Base-by-base conservation (phyloP, 2,113 vertebrate species). In the Sinocyclocheilus grahami region DNA sequence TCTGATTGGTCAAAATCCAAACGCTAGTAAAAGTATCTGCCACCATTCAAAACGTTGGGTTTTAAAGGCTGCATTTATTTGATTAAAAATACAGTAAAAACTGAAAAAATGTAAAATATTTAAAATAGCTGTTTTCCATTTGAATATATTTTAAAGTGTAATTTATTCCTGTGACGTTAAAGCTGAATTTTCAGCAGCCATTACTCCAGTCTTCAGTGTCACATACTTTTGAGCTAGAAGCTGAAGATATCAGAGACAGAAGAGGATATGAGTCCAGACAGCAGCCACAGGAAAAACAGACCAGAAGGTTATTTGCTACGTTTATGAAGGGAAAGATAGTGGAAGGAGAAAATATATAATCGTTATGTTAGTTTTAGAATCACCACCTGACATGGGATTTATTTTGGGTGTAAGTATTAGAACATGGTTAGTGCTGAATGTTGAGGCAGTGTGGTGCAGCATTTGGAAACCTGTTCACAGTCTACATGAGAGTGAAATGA, bases 211-310 rank as follows among this genome's bases (percentile, higher is more conserved):
- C 37, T 37, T 37, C 5, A 37, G 0, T 37, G 37, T 37, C 37
- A 37, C 37, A 5, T n/a, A 93, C 90, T 95, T 95, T 94, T 96
- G 91, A 93, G 95, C 93, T 93, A 96, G 91, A 87, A 95, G 93
- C 91, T 96, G 92, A 92, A 96, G 91, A 92, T 93, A 90, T 92
- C 90, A 95, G 90, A 94, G 92, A 94, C 86, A 94, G 89, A 48
- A 84, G 79, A 90, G 71, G 91, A 94, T 92, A 93, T 90, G 88
- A 85, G 87, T 88, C 86, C 87, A 86, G 84, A 91, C 87, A 86
- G 71, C 79, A 30, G n/a, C 87, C 86, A 83, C 27, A 37, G 74
- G 86, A 81, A 72, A 83, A 67, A 51, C 37, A 67, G 33, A 42
- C 55, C 20, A 42, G 6, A 13, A 51, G 62, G 39, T 46, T 65